phyloP scores from a whole-genome alignment of 2,888 invertebrate species.

The Clitarchus hookeri region DNA sequence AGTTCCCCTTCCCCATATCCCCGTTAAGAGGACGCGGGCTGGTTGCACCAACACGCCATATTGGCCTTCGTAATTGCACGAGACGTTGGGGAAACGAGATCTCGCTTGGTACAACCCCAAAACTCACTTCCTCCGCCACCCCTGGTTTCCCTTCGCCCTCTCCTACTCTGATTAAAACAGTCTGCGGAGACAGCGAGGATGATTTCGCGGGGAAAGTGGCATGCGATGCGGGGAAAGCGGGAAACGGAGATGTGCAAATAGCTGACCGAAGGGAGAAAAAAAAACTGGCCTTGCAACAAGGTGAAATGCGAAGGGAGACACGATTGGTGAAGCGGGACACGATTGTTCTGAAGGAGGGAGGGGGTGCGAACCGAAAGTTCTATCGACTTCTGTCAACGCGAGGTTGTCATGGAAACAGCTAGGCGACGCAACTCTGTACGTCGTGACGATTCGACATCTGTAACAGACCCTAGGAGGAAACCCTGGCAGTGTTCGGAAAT shows the following conservation, averaged over 20 bases:
- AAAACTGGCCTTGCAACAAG: background rate
- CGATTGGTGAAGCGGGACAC: too few species aligned
- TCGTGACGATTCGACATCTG: too few species aligned
- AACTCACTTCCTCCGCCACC: background rate
- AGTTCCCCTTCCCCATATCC: too few species aligned
- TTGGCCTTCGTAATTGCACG: background rate
- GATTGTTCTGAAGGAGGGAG: background rate
- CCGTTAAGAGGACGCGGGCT: background rate
- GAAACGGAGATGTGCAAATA: background rate
- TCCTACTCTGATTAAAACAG: background rate
- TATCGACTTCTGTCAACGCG: background rate
- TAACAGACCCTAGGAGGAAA: too few species aligned
- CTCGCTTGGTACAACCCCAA: background rate
- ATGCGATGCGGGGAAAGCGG: background rate
- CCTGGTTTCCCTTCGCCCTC: background rate
- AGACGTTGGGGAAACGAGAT: background rate
- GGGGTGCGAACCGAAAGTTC: background rate
- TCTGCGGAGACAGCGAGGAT: background rate
- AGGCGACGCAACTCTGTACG: too few species aligned
- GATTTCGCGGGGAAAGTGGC: background rate
- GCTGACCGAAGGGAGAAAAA: background rate
- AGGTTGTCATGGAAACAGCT: too few species aligned
- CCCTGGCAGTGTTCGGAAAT: too few species aligned
- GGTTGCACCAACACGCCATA: background rate
- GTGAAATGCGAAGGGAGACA: background rate